Conservation (phyloP, 2,113 vertebrate species). For the Catagonus wagneri region DNA sequence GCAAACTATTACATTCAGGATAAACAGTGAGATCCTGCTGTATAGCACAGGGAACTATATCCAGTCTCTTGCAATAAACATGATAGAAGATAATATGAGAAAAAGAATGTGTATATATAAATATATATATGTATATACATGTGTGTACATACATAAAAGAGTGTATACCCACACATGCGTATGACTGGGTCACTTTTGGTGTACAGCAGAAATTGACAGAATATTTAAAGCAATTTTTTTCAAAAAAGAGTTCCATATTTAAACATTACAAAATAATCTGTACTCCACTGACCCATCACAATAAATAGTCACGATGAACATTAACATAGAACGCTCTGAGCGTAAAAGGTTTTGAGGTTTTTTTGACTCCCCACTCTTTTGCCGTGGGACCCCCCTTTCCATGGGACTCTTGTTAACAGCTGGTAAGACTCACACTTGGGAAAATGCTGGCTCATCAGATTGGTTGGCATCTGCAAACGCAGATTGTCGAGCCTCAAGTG, state of each 20-base stretch:
- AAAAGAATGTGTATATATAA: no score
- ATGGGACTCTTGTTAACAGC: background rate
- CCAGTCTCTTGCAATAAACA: no score
- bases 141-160: no score
- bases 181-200: no score
- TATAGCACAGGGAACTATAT: no score
- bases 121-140: no score
- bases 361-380: background rate
- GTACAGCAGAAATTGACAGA: no score
- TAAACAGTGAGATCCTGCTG: no score
- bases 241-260: background rate
- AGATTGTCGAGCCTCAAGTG: background rate
- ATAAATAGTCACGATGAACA: background rate
- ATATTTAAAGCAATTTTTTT: no score
- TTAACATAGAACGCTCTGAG: background rate
- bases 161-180: no score
- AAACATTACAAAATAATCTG: background rate
- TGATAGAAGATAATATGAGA: no score
- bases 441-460: background rate
- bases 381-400: background rate
- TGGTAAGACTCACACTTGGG: background rate
- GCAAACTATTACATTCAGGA: no score
- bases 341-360: constrained; percentile 30
- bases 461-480: constrained; percentile 1
- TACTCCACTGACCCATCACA: background rate